phyloP scores from a whole-genome alignment of 1,140 invertebrate genomes.

The Aphelinus certus region DNA sequence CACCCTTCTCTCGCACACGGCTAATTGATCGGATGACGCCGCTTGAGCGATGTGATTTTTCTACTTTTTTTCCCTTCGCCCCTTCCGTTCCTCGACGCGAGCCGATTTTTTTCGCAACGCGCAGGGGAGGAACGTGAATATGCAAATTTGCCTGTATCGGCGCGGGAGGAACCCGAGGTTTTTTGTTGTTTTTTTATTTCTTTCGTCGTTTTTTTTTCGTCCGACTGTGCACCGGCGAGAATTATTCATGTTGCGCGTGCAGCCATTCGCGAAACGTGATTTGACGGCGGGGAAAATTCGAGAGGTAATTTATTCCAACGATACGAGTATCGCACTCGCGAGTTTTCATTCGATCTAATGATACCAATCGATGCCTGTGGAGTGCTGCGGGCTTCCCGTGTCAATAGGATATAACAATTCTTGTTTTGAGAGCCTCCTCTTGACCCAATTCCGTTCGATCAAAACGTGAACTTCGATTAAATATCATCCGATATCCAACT shows the following conservation, averaged over 20 bases:
- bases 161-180: neutral
- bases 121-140: neutral
- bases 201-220: no score
- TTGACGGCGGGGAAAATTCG: neutral
- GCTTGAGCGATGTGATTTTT: slow-evolving; percentile 22
- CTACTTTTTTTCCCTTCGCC: neutral
- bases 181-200: no score
- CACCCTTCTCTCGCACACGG: slow-evolving; percentile 11
- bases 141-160: slow-evolving; percentile 22
- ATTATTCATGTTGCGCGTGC: no score
- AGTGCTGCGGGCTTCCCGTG: no score
- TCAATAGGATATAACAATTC: no score
- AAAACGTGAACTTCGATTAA: no score
- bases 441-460: no score
- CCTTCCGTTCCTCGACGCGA: neutral
- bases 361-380: no score
- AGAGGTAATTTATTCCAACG: slow-evolving; percentile 1
- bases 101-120: no score
- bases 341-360: neutral
- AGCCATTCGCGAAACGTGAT: neutral
- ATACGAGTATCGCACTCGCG: neutral
- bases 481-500: no score
- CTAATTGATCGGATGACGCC: slow-evolving; percentile 39
- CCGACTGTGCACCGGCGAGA: no score
- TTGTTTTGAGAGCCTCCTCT: no score